Conservation (phyloP, 2,113 vertebrate species). For the Neodon shergylaensis region DNA sequence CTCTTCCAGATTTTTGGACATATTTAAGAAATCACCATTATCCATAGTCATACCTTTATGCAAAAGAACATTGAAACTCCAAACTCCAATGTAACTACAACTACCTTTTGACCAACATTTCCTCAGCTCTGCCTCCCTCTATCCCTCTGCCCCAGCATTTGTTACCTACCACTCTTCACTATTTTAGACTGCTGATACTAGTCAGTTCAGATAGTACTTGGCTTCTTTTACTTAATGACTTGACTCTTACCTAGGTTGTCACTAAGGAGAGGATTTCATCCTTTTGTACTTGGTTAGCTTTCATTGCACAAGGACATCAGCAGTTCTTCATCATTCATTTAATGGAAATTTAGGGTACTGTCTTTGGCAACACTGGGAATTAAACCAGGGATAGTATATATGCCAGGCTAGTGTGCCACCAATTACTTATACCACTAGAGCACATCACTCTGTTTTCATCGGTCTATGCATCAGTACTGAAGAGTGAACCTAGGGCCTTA, state of each 20-base stretch:
- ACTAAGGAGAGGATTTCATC: not conserved
- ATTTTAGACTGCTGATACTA: not conserved
- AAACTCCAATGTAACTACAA: not conserved
- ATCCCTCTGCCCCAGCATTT: too few species aligned
- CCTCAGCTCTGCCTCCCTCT: not conserved
- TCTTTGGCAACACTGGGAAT: not conserved
- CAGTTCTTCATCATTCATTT: not conserved
- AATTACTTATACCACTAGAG: not conserved
- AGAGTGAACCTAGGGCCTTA: not conserved
- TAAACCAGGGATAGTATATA: too few species aligned
- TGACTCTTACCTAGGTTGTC: not conserved
- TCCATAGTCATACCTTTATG: not conserved
- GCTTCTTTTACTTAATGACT: not conserved
- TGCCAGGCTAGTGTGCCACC: not conserved
- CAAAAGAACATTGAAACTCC: not conserved
- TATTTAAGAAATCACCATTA: not conserved
- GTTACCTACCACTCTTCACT: not conserved
- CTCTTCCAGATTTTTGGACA: too few species aligned
- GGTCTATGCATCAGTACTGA: not conserved
- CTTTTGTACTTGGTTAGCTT: not conserved
- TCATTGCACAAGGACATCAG: not conserved
- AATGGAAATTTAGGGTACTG: not conserved
- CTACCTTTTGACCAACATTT: not conserved
- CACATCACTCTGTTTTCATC: not conserved
- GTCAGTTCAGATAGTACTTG: not conserved